Evolutionary conservation across 1,140 invertebrate genomes (phyloP).

Genomic region (Pantala flavescens): DNA sequence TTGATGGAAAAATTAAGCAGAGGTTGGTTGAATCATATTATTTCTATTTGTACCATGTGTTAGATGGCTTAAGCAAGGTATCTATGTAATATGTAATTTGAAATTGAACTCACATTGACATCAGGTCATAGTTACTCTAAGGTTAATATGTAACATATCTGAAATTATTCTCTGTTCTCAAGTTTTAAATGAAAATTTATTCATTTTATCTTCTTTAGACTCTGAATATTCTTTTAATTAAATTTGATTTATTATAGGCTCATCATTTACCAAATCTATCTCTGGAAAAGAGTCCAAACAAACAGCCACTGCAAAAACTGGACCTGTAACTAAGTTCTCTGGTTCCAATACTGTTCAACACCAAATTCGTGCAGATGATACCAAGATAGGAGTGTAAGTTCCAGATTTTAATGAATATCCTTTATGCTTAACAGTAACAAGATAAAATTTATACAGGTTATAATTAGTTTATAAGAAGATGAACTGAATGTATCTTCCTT

Average conservation of each 20-base stretch:
- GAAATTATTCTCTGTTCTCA: too few species aligned
- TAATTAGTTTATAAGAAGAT: background rate
- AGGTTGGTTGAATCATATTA: background rate
- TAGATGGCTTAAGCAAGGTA: too few species aligned
- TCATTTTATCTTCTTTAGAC: too few species aligned
- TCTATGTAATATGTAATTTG: too few species aligned
- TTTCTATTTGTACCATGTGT: too few species aligned
- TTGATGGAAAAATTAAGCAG: conserved; percentile 7
- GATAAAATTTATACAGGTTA: background rate
- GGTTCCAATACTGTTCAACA: background rate
- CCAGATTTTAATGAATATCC: too few species aligned
- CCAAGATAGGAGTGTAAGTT: background rate
- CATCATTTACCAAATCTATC: background rate
- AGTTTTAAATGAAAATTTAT: too few species aligned
- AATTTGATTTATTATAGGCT: background rate
- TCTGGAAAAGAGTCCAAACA: background rate
- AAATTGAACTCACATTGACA: too few species aligned
- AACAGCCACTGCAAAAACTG: background rate
- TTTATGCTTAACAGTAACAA: background rate
- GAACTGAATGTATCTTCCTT: background rate
- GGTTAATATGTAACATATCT: too few species aligned
- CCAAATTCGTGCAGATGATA: background rate
- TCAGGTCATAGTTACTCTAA: too few species aligned
- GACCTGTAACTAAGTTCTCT: background rate
- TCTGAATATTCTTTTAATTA: too few species aligned